phyloP scores from a whole-genome alignment of 2,888 invertebrate species.

The Pterostichus niger region DNA sequence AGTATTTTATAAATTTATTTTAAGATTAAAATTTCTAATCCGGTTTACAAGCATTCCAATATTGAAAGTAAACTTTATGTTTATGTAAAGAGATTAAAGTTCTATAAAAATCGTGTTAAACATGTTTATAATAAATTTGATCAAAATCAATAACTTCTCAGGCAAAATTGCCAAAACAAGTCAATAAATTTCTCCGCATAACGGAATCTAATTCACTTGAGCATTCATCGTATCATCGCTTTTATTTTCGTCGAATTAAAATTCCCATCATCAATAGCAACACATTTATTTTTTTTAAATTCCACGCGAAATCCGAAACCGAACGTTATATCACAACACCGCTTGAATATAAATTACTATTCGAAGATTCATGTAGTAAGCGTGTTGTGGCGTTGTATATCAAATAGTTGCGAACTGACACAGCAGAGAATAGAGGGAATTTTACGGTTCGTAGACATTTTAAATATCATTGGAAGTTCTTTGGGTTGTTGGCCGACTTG shows the following conservation, averaged over 20 bases:
- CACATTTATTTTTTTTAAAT: constrained; percentile 45
- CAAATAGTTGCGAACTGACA: constrained; percentile 15
- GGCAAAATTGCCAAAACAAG: constrained; percentile 8
- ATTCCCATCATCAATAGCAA: not conserved
- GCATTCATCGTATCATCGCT: not conserved
- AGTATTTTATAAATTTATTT: not conserved
- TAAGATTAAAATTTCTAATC: not conserved
- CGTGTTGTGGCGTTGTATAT: constrained; percentile 58
- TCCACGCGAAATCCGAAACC: constrained; percentile 48
- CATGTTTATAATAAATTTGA: constrained; percentile 4
- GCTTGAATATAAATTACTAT: constrained; percentile 52
- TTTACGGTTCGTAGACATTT: constrained; percentile 53
- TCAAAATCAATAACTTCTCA: constrained; percentile 3
- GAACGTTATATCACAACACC: constrained; percentile 26
- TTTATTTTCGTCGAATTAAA: constrained; percentile 40
- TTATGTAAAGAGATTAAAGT: no score
- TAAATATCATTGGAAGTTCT: constrained; percentile 50
- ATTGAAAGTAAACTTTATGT: no score
- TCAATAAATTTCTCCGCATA: constrained; percentile 31
- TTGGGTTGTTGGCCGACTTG: constrained; percentile 8
- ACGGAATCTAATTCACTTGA: constrained; percentile 19
- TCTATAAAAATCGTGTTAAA: no score
- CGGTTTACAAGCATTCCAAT: not conserved
- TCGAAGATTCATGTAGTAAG: constrained; percentile 14
- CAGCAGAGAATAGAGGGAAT: constrained; percentile 40